Percentiles rank a stretch among this genome's conserved stretches.
Conservation (phyloP, 2,113 vertebrate genomes). For the Chitala chitala region DNA sequence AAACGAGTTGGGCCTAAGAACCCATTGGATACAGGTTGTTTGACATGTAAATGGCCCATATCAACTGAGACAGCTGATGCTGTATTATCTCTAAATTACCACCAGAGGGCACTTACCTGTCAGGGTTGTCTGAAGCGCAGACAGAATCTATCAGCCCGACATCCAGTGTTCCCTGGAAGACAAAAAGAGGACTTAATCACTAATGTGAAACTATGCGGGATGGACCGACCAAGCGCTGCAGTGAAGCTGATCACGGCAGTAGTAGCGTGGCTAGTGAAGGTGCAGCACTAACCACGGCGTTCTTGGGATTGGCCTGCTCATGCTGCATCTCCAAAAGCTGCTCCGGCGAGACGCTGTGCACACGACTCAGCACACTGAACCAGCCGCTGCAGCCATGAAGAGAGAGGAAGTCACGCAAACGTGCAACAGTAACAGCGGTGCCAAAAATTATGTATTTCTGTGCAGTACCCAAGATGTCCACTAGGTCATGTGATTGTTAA, state of each 20-base stretch:
- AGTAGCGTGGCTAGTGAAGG: neutral
- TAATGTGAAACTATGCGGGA: neutral
- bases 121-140: slow-evolving; percentile 88
- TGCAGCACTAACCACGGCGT: slow-evolving; percentile 77
- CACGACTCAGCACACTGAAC: slow-evolving; percentile 83
- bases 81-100: neutral
- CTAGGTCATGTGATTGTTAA: neutral
- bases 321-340: slow-evolving; percentile 87
- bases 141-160: slow-evolving; percentile 87
- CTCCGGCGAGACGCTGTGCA: slow-evolving; percentile 76
- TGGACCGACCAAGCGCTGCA: neutral
- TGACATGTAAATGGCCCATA: neutral
- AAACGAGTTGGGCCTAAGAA: slow-evolving; percentile 82
- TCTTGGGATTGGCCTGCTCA: slow-evolving; percentile 90
- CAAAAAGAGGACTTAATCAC: neutral
- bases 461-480: neutral
- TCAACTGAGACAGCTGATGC: neutral
- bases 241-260: neutral
- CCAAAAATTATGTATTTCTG: too few species aligned
- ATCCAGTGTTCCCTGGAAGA: slow-evolving; percentile 78
- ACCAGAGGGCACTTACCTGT: slow-evolving; percentile 63
- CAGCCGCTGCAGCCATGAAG: slow-evolving; percentile 65
- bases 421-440: neutral
- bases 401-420: neutral
- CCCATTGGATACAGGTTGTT: neutral